Conservation (phyloP, 2,797 vertebrate species). For the Coreius guichenoti region DNA sequence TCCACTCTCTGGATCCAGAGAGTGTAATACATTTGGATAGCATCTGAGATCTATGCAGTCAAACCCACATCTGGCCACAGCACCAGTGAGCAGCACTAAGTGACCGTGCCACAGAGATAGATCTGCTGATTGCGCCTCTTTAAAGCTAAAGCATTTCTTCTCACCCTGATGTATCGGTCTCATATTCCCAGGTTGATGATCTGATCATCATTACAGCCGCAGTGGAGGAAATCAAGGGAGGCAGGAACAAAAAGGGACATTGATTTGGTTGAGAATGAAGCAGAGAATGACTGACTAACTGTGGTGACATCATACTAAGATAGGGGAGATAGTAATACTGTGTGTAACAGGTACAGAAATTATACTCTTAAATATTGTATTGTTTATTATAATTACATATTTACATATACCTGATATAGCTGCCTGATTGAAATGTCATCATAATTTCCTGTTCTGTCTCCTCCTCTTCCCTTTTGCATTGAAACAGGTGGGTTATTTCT, state of each 20-base stretch:
- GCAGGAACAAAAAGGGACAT: constrained; percentile 29
- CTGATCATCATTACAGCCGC: constrained; percentile 61
- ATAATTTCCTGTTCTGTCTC: too few species aligned
- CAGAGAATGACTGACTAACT: constrained; percentile 22
- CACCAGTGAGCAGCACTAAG: constrained; percentile 53
- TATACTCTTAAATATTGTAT: too few species aligned
- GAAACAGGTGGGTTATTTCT: too few species aligned
- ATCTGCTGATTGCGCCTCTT: constrained; percentile 65
- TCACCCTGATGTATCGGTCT: constrained; percentile 66
- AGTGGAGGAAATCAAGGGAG: constrained; percentile 59
- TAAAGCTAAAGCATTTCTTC: constrained; percentile 59
- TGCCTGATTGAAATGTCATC: too few species aligned
- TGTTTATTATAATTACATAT: too few species aligned
- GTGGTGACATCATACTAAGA: background rate
- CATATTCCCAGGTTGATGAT: constrained; percentile 66
- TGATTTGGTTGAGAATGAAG: constrained; percentile 31
- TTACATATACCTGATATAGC: too few species aligned
- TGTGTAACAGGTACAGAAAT: too few species aligned
- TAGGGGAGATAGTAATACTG: too few species aligned
- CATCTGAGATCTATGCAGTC: constrained; percentile 36
- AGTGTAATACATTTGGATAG: constrained; percentile 46
- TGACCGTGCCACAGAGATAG: constrained; percentile 61
- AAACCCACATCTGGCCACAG: constrained; percentile 14
- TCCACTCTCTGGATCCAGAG: constrained; percentile 26
- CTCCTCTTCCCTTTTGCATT: too few species aligned